A percentile compares a stretch with the other conserved stretches of the same genome.
Conservation (phyloP, 2,797 vertebrate genomes). For the Myotis vivesi region DNA sequence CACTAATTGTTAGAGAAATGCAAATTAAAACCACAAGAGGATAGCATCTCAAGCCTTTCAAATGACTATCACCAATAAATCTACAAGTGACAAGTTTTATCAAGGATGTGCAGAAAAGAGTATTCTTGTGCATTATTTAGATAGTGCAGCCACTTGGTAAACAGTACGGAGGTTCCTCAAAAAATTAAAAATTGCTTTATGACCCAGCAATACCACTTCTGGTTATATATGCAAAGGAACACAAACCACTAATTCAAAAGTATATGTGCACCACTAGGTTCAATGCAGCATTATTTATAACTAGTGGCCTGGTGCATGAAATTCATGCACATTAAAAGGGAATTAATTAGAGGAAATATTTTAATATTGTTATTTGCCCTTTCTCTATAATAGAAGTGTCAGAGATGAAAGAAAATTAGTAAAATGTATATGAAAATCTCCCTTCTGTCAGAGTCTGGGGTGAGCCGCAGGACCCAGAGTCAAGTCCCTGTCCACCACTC, state of each 20-base stretch:
- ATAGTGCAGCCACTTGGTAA: neutral
- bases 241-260: neutral
- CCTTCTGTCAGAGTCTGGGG: too few species aligned
- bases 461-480: too few species aligned
- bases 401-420: too few species aligned
- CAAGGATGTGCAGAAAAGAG: neutral
- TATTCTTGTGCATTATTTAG: neutral
- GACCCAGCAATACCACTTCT: neutral
- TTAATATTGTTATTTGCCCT: too few species aligned
- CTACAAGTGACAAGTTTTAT: neutral
- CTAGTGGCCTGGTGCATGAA: too few species aligned
- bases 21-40: neutral
- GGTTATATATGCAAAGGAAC: neutral
- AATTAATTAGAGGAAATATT: too few species aligned
- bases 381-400: too few species aligned
- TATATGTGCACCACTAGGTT: neutral
- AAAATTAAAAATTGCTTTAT: neutral
- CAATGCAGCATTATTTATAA: neutral
- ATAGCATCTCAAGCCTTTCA: neutral
- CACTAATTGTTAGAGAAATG: neutral
- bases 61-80: neutral
- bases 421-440: too few species aligned
- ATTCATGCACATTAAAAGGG: too few species aligned
- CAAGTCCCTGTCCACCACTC: too few species aligned
- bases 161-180: neutral